Conservation (phyloP, 2,797 vertebrate genomes). For the Apogon hyalosoma region DNA sequence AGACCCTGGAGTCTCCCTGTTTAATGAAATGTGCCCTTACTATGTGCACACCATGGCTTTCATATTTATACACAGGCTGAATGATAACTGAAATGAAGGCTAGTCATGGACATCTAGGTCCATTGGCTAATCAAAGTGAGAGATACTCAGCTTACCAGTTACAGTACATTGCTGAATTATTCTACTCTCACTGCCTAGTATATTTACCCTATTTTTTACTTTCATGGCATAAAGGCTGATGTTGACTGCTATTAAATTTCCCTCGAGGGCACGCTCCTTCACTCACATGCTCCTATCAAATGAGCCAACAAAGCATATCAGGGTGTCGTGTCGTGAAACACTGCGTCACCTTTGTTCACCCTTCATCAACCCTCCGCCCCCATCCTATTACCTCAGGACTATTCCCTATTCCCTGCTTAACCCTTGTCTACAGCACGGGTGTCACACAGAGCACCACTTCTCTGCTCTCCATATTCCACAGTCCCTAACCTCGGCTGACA, state of each 20-base stretch:
- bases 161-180: slow-evolving; percentile 58
- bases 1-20: slow-evolving; percentile 34
- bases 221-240: slow-evolving; percentile 75
- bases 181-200: slow-evolving; percentile 60
- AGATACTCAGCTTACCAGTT: slow-evolving; percentile 34
- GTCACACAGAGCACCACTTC: slow-evolving; percentile 75
- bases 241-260: slow-evolving; percentile 85
- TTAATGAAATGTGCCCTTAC: slow-evolving; percentile 54
- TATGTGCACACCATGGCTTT: slow-evolving; percentile 36
- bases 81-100: slow-evolving; percentile 68
- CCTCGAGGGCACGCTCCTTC: slow-evolving; percentile 76
- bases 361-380: slow-evolving; percentile 82
- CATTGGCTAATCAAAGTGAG: slow-evolving; percentile 40
- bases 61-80: slow-evolving; percentile 55
- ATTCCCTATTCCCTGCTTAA: slow-evolving; percentile 83
- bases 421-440: slow-evolving; percentile 79
- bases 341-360: slow-evolving; percentile 84
- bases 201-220: slow-evolving; percentile 80
- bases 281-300: slow-evolving; percentile 80
- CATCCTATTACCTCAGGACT: slow-evolving; percentile 80
- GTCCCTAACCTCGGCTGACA: slow-evolving; percentile 79
- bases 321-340: slow-evolving; percentile 80
- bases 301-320: slow-evolving; percentile 84
- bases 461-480: slow-evolving; percentile 76
- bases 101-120: slow-evolving; percentile 26